A percentile compares a stretch with the other conserved stretches of the same genome.
Evolutionary conservation across 2,113 vertebrate species (phyloP).

Genomic region (Oreochromis aureus): DNA sequence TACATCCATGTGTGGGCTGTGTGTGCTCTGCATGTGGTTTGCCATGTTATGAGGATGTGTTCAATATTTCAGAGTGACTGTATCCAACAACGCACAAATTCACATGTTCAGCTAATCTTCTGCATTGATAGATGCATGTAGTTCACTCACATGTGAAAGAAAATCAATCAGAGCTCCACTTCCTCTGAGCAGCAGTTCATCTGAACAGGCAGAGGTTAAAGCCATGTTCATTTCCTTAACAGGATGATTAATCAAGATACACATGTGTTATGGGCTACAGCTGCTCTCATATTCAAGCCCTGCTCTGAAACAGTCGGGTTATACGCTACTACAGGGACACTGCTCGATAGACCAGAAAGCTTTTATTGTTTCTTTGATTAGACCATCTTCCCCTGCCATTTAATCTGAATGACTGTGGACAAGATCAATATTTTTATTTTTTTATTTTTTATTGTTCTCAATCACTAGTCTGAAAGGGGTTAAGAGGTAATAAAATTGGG

Average conservation of each 20-base stretch:
- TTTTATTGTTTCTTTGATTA: constrained; percentile 39
- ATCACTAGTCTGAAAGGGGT: neutral
- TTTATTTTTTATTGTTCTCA: neutral
- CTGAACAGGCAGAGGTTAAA: constrained; percentile 69
- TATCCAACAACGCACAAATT: constrained; percentile 44
- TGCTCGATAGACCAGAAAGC: constrained; percentile 34
- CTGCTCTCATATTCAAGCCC: constrained; percentile 21
- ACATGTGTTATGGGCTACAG: neutral
- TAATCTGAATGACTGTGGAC: neutral
- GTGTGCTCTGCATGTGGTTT: neutral
- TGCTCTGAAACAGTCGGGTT: constrained; percentile 30
- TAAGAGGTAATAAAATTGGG: neutral
- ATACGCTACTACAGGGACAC: constrained; percentile 9
- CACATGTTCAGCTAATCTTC: constrained; percentile 59
- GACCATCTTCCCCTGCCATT: constrained; percentile 5
- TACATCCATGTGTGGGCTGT: neutral
- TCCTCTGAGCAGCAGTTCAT: constrained; percentile 65
- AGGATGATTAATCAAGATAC: constrained; percentile 62
- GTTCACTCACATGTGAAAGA: constrained; percentile 63
- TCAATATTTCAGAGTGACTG: constrained; percentile 49
- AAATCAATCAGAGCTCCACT: constrained; percentile 74
- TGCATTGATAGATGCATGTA: constrained; percentile 53
- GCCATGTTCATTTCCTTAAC: constrained; percentile 59
- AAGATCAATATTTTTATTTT: neutral
- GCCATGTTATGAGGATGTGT: neutral